Conservation (phyloP, 2,888 invertebrate genomes). For the Xylota sylvarum region DNA sequence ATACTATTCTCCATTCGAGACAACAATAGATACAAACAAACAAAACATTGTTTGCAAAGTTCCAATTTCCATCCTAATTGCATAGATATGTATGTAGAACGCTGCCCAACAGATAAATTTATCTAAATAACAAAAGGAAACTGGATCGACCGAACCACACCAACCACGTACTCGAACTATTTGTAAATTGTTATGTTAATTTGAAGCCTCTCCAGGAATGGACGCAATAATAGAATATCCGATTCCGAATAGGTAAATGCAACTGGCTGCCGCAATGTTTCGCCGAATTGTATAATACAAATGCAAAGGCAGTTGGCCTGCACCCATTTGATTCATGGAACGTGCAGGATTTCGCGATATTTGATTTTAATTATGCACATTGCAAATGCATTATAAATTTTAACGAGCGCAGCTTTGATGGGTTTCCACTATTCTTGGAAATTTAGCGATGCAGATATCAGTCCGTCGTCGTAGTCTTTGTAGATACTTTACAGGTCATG, state of each 20-base stretch:
- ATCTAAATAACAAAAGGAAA: constrained; percentile 54
- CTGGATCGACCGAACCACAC: constrained; percentile 7
- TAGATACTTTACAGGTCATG: not conserved
- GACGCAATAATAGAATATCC: constrained; percentile 7
- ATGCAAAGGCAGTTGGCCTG: constrained; percentile 10
- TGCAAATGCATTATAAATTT: constrained; percentile 8
- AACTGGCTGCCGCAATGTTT: constrained; percentile 23
- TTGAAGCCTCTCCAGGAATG: constrained; percentile 15
- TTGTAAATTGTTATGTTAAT: constrained; percentile 53
- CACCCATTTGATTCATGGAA: not conserved
- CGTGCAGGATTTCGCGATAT: not conserved
- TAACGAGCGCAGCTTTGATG: not conserved
- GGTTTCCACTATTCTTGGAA: not conserved
- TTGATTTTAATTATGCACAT: constrained; percentile 20
- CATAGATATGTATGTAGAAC: not conserved
- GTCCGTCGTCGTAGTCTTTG: not conserved
- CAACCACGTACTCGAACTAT: not conserved
- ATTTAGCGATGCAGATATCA: not conserved
- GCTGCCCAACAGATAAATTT: constrained; percentile 13
- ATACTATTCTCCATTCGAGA: not conserved
- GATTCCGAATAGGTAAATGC: not conserved
- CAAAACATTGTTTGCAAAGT: constrained; percentile 26
- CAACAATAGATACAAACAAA: constrained; percentile 1
- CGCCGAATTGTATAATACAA: constrained; percentile 41
- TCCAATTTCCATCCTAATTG: constrained; percentile 33